Base-by-base conservation (phyloP, 2,888 invertebrate species). In the Ditula angustiorana region DNA sequence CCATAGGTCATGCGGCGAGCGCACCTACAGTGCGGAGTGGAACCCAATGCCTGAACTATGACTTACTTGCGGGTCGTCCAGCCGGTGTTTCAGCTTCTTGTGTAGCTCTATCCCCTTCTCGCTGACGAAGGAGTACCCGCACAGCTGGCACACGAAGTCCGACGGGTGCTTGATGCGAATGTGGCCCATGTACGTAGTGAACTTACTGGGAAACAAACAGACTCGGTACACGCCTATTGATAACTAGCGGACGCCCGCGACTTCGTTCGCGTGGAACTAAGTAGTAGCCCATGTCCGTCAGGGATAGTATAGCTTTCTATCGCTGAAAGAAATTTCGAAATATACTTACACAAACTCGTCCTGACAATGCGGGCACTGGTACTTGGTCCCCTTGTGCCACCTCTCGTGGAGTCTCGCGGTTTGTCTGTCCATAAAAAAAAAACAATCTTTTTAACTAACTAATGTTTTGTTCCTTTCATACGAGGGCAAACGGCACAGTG, bases 181-280 rank as follows among this genome's bases (percentile, higher is more conserved):
- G 33, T 92, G 92, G 0, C 92, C 91, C 90, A 92, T 91, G 71
- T 92, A 92, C 0, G 91, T 91, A 0, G 91, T 90, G 70, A 92
- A 86, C 55, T 92, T 92, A 19, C 90, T 90, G 80, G 0, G 68
- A 75, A 30, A 70, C 10, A 65, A 23, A 55, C 24, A 28, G 50
- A 53, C 16, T 10, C 37, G 21, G 4, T 11, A 55, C 13, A 50
- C 11, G 33, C 2, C 37, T 28, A 21, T 49, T n/a, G n/a, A n/a
- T n/a, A n/a, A n/a, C n/a, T n/a, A n/a, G n/a, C n/a, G n/a, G n/a
- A n/a, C n/a, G n/a, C n/a, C n/a, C n/a, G n/a, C n/a, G n/a, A n/a
- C n/a, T n/a, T n/a, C n/a, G n/a, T n/a, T n/a, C n/a, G n/a, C n/a
- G n/a, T n/a, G n/a, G n/a, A n/a, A n/a, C n/a, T n/a, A n/a, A n/a